Evolutionary conservation across 2,888 invertebrate genomes (phyloP).

Genomic region (Enchytraeus crypticus): DNA sequence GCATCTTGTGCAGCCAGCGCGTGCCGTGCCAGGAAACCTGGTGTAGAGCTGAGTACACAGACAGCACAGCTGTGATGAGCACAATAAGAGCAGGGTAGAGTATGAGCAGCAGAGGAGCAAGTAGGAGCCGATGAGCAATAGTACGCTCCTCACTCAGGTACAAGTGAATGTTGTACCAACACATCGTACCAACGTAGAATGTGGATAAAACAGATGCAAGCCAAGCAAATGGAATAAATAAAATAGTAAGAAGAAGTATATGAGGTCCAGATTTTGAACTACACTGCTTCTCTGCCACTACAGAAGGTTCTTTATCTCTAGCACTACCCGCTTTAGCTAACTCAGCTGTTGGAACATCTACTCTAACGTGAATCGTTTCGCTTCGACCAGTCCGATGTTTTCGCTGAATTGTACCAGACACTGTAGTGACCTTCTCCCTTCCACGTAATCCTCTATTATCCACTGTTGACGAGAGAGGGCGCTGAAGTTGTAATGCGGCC

Average conservation of each 20-base stretch:
- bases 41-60: conserved; percentile 60
- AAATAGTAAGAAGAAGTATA: conserved; percentile 58
- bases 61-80: conserved; percentile 59
- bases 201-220: conserved; percentile 60
- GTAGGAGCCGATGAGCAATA: conserved; percentile 57
- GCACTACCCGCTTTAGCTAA: too few relatives aligned
- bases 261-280: conserved; percentile 56
- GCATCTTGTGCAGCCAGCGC: conserved; percentile 64
- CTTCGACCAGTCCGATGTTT: too few relatives aligned
- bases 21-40: conserved; percentile 63
- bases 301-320: background rate
- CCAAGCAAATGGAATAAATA: conserved; percentile 62
- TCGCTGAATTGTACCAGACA: too few relatives aligned
- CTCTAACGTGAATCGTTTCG: too few relatives aligned
- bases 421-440: too few relatives aligned
- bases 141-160: conserved; percentile 62
- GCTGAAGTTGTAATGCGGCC: too few relatives aligned
- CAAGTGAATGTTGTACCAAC: conserved; percentile 68
- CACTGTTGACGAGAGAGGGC: too few relatives aligned
- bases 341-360: too few relatives aligned
- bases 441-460: too few relatives aligned
- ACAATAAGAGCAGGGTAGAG: conserved; percentile 64
- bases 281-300: background rate
- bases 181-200: conserved; percentile 66
- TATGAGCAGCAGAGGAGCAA: conserved; percentile 62